These are phyloP conservation scores for Donacobius atricapilla DNA, from an alignment of 2,113 vertebrate species.

Conservation along the genomic window DNA sequence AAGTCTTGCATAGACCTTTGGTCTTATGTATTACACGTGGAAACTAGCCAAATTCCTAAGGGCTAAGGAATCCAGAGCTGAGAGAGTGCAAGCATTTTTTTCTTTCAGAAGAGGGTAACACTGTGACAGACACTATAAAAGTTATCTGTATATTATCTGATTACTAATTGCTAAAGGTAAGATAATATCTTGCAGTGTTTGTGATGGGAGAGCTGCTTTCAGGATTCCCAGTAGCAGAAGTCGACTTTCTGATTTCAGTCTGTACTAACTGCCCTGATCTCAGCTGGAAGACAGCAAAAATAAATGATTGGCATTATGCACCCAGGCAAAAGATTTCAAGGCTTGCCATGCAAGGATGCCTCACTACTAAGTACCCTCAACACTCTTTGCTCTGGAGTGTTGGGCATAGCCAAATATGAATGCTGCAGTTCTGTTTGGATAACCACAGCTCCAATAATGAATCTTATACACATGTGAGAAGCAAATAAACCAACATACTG, in stretches of 20 bases:
- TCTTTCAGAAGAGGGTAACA: not conserved
- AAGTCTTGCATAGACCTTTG: not conserved
- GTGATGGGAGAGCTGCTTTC: not conserved
- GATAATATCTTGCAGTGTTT: not conserved
- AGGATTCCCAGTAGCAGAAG: not conserved
- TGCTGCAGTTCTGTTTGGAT: not conserved
- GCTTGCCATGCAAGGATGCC: not conserved
- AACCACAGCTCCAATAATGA: not conserved
- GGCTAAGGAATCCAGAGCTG: not conserved
- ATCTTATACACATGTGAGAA: not conserved
- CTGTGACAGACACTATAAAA: not conserved
- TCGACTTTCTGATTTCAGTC: not conserved
- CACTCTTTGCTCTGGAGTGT: not conserved
- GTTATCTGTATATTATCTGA: not conserved
- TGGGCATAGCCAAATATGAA: not conserved
- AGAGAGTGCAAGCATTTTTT: fast-evolving
- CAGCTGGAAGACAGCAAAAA: not conserved
- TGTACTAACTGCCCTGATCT: not conserved
- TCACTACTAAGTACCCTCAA: not conserved
- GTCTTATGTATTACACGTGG: not conserved
- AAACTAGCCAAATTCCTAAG: not conserved
- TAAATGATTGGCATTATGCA: not conserved
- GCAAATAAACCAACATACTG: not conserved
- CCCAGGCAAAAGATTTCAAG: not conserved
- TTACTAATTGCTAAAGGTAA: not conserved